Percentiles rank a stretch among this genome's conserved stretches.
Conservation (phyloP, 1,140 invertebrate genomes). For the Calliphora vicina region DNA sequence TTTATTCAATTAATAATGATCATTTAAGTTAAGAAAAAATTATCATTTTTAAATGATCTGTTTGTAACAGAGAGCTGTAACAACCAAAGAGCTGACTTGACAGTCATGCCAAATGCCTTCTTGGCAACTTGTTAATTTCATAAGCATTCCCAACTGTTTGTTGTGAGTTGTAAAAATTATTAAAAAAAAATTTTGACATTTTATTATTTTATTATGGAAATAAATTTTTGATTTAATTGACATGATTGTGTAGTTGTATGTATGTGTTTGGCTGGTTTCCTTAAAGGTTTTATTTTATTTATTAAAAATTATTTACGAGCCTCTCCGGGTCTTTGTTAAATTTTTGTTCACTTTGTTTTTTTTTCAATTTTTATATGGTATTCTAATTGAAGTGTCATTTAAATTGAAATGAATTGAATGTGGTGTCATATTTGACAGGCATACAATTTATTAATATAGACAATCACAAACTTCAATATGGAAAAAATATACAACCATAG, state of each 20-base stretch:
- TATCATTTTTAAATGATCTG: not conserved
- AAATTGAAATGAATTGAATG: conserved; percentile 35
- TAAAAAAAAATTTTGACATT: not conserved
- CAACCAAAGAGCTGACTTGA: too few species aligned
- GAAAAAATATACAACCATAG: not conserved
- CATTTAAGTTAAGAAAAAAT: not conserved
- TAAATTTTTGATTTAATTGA: conserved; percentile 4
- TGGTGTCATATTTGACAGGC: conserved; percentile 27
- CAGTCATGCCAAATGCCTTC: too few species aligned
- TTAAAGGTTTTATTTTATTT: not conserved
- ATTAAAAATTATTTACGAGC: not conserved
- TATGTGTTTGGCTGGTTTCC: not conserved
- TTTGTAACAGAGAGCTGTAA: not conserved
- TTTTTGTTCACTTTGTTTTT: not conserved
- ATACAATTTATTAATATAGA: conserved; percentile 13
- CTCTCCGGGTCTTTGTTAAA: not conserved
- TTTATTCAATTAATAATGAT: conserved; percentile 2
- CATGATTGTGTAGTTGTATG: not conserved
- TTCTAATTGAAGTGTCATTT: conserved; percentile 34
- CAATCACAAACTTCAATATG: not conserved
- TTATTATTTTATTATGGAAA: conserved; percentile 4
- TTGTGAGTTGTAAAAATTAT: not conserved
- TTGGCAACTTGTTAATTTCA: too few species aligned
- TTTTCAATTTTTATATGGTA: not conserved
- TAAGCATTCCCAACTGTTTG: too few species aligned